Conservation (phyloP, 2,113 vertebrate species). For the Theropithecus gelada region DNA sequence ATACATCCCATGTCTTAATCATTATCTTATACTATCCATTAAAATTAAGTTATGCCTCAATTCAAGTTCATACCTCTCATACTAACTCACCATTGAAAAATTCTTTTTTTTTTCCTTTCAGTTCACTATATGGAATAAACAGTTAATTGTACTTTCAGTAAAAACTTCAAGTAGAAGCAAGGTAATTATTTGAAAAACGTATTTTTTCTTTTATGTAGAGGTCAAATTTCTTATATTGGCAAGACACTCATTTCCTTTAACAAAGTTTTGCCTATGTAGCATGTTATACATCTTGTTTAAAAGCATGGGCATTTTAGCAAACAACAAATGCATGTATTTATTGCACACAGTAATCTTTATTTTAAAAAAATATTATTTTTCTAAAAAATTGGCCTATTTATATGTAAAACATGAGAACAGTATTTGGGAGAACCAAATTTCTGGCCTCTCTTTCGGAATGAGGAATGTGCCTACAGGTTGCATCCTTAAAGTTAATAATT, state of each 20-base stretch:
- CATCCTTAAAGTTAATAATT: slow-evolving; percentile 10
- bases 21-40: background rate
- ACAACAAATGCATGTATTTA: background rate
- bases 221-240: background rate
- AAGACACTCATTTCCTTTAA: background rate
- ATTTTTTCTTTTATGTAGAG: background rate
- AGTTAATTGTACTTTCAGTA: background rate
- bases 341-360: background rate
- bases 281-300: background rate
- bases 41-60: background rate
- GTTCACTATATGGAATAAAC: background rate
- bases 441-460: background rate
- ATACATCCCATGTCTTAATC: background rate
- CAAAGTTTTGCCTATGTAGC: background rate
- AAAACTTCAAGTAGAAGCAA: background rate
- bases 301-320: background rate
- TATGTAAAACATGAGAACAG: background rate
- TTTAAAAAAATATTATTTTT: background rate
- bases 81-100: background rate
- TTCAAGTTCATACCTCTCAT: background rate
- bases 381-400: background rate
- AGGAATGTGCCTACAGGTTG: background rate
- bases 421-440: background rate
- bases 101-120: background rate
- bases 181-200: background rate